Conservation (phyloP, 53 echinoderm and acorn worm genomes). For the Astropecten irregularis region DNA sequence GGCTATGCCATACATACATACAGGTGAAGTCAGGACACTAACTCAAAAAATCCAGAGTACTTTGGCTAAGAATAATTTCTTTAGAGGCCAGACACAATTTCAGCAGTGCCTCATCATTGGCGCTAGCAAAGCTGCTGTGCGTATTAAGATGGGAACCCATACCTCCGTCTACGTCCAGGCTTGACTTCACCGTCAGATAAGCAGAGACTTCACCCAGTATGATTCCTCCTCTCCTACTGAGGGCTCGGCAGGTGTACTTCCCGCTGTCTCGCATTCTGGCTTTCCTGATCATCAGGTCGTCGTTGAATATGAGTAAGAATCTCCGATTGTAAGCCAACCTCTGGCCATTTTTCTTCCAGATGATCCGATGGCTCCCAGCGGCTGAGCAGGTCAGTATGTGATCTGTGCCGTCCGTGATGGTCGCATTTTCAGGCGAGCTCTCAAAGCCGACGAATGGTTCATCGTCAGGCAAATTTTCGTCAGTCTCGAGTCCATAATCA, state of each 20-base stretch:
- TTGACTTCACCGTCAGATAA: constrained; percentile 32
- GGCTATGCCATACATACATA: no score
- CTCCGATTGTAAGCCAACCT: constrained; percentile 31
- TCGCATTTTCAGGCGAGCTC: constrained; percentile 58
- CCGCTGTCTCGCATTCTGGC: constrained; percentile 54
- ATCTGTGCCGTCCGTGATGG: constrained; percentile 43
- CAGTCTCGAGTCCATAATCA: no score
- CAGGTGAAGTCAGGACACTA: no score
- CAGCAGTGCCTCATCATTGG: no score
- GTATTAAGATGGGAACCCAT: no score
- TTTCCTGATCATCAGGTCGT: constrained; percentile 50
- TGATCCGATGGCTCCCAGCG: not conserved
- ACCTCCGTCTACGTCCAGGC: constrained; percentile 54
- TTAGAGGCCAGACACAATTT: no score
- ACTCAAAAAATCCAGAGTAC: no score
- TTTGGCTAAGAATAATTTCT: no score
- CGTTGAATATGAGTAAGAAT: constrained; percentile 42
- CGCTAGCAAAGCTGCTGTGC: no score
- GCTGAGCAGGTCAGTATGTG: constrained; percentile 47
- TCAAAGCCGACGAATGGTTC: constrained; percentile 29
- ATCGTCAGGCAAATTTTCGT: no score
- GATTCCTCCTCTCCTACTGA: not conserved
- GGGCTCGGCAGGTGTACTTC: constrained; percentile 66
- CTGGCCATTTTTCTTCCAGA: constrained; percentile 74
- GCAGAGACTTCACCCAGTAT: constrained; percentile 55